Conservation (phyloP, 1,140 invertebrate species). For the Philotrypesis tridentata region DNA sequence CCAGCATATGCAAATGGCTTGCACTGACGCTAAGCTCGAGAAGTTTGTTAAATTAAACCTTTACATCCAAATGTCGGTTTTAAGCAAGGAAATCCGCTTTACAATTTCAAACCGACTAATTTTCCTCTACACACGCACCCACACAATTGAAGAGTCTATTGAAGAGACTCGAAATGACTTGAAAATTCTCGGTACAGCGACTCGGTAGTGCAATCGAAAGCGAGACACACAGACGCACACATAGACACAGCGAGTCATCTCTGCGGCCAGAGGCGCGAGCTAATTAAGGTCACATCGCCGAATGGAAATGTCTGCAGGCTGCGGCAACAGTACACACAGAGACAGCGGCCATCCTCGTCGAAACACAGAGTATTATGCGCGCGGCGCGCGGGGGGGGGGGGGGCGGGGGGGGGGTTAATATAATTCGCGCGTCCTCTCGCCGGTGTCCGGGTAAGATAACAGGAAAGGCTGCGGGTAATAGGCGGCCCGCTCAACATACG, state of each 20-base stretch:
- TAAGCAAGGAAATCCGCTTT: too few species aligned
- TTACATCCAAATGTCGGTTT: too few species aligned
- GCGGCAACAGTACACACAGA: not conserved
- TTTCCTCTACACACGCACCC: too few species aligned
- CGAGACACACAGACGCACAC: not conserved
- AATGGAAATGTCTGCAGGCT: slow-evolving; percentile 42
- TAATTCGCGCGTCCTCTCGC: slow-evolving; percentile 41
- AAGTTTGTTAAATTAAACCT: too few species aligned
- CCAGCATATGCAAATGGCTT: too few species aligned
- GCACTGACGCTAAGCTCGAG: too few species aligned
- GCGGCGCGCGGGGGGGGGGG: not conserved
- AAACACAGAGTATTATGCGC: not conserved
- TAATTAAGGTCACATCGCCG: slow-evolving; percentile 46
- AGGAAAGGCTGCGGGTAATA: slow-evolving; percentile 74
- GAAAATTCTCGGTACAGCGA: not conserved
- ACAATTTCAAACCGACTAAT: too few species aligned
- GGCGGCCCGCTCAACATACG: slow-evolving; percentile 71
- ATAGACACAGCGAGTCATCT: not conserved
- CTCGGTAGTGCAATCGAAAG: not conserved
- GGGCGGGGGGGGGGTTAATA: too few species aligned
- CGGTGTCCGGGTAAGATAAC: slow-evolving; percentile 74
- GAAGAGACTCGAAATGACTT: too few species aligned
- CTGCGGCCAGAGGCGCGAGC: not conserved
- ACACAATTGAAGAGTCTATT: too few species aligned
- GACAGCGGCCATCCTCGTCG: not conserved